These are phyloP conservation scores for Cassiopea xamachana DNA, from an alignment of 30 jellyfish, hydroid and myxozoan species.

Conservation along the genomic window DNA sequence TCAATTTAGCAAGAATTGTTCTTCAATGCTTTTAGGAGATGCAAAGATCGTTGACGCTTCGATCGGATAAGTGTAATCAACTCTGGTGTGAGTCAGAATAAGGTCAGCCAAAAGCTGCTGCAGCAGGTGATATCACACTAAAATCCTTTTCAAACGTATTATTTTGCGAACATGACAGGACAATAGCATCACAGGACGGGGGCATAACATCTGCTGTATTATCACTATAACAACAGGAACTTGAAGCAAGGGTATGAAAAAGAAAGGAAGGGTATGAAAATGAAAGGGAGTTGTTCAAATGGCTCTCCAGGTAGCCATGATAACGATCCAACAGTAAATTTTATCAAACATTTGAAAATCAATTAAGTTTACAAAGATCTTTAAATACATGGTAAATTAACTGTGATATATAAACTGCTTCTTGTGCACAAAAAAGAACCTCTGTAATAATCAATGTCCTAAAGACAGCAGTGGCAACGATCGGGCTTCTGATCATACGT, in stretches of 20 bases:
- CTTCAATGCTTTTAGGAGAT: background rate
- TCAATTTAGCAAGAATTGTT: background rate
- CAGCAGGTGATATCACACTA: constrained; percentile 23
- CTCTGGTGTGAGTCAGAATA: constrained; percentile 3
- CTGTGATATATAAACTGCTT: too few species aligned
- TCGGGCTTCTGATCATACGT: too few species aligned
- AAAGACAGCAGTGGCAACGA: too few species aligned
- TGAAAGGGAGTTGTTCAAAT: background rate
- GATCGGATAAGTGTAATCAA: background rate
- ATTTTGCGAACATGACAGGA: constrained; percentile 5
- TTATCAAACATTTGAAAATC: background rate
- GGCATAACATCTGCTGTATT: background rate
- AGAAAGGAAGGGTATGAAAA: background rate
- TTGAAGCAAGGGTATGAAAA: background rate
- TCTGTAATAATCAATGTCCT: too few species aligned
- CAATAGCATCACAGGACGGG: constrained; percentile 12
- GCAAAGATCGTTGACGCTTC: background rate
- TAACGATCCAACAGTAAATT: background rate
- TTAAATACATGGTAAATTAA: too few species aligned
- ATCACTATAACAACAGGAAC: background rate
- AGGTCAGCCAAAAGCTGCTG: constrained; percentile 13
- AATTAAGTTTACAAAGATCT: too few species aligned
- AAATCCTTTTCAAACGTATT: constrained; percentile 10
- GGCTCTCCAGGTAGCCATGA: background rate
- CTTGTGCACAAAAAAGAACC: too few species aligned